phyloP scores from a whole-genome alignment of 2,113 vertebrate genomes.

The Misgurnus mizolepis region DNA sequence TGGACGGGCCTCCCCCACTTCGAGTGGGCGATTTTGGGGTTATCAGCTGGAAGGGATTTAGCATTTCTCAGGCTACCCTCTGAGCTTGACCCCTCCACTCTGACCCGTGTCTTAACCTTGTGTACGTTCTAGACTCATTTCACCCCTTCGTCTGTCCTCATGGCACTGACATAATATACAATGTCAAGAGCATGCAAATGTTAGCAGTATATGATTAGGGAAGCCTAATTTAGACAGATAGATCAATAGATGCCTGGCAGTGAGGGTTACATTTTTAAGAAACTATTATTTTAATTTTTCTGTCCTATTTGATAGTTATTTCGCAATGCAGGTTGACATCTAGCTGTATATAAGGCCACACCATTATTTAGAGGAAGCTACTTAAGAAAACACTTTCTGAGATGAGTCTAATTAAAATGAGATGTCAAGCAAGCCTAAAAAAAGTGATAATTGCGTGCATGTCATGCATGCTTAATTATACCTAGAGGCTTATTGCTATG shows the following conservation, averaged over 20 bases:
- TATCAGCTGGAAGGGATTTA: constrained; percentile 53
- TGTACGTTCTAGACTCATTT: constrained; percentile 11
- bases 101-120: constrained; percentile 26
- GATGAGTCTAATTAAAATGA: constrained; percentile 13
- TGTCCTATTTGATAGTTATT: not conserved
- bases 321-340: not conserved
- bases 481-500: not conserved
- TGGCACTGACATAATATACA: constrained; percentile 32
- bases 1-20: constrained; percentile 25
- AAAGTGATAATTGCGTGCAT: not conserved
- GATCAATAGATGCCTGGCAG: constrained; percentile 1
- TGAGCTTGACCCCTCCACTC: constrained; percentile 24
- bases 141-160: not conserved
- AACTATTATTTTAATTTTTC: no score
- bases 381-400: constrained; percentile 17
- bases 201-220: constrained; percentile 5
- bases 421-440: not conserved
- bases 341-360: constrained; percentile 4
- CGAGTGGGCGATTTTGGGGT: not conserved
- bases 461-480: not conserved
- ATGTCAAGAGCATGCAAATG: constrained; percentile 35
- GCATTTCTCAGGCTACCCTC: constrained; percentile 1
- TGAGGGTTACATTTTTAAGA: not conserved
- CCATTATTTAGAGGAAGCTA: constrained; percentile 1
- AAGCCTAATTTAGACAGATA: not conserved